These are phyloP conservation scores for Goniozus legneri DNA, from an alignment of 1,140 invertebrate genomes.

Conservation along the genomic window DNA sequence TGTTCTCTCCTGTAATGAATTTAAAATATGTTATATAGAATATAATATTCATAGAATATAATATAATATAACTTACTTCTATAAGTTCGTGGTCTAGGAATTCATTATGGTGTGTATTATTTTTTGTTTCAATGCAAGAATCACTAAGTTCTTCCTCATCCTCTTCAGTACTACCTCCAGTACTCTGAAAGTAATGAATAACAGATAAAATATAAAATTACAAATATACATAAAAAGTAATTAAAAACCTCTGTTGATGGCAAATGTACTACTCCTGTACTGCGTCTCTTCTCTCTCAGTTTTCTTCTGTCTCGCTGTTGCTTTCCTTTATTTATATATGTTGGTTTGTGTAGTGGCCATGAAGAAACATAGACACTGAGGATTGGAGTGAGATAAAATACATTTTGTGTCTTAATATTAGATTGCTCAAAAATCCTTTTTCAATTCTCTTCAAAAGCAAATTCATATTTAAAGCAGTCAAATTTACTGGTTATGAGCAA, in stretches of 20 bases:
- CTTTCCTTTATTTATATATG: constrained; percentile 60
- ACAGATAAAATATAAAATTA: neutral
- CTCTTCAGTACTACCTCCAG: constrained; percentile 63
- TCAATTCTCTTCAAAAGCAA: too few relatives aligned
- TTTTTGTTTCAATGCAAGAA: constrained; percentile 46
- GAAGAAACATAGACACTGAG: constrained; percentile 32
- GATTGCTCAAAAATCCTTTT: too few relatives aligned
- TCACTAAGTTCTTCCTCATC: constrained; percentile 56
- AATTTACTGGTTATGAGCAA: too few relatives aligned
- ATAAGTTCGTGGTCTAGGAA: constrained; percentile 44
- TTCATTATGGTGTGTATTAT: constrained; percentile 59
- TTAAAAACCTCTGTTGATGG: constrained; percentile 61
- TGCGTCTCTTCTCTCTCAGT: constrained; percentile 62
- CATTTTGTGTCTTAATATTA: too few relatives aligned
- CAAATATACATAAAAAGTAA: constrained; percentile 1
- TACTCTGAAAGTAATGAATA: constrained; percentile 51
- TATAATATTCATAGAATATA: constrained; percentile 7
- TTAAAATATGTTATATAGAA: neutral
- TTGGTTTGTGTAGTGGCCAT: constrained; percentile 46
- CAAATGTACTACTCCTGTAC: constrained; percentile 64
- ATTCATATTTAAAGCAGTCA: too few relatives aligned
- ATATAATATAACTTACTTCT: constrained; percentile 38
- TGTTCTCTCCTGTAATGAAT: constrained; percentile 35
- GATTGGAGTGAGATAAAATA: constrained; percentile 27
- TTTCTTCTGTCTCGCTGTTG: constrained; percentile 62